Conservation (phyloP, 2,888 invertebrate genomes). For the Pollenia amentaria region DNA sequence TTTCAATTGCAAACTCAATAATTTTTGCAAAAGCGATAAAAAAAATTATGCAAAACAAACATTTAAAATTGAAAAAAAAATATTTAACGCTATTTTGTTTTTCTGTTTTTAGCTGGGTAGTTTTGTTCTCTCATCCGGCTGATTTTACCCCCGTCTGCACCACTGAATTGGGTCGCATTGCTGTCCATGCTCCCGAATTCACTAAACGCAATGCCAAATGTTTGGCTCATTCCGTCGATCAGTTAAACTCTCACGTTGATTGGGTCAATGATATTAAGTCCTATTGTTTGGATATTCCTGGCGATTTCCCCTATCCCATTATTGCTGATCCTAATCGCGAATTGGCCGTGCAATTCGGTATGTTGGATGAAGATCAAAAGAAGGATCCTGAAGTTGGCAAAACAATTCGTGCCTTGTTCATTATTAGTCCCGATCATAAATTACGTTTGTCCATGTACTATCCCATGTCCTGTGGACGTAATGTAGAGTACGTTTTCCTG, state of each 20-base stretch:
- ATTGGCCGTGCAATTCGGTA: slow-evolving; percentile 90
- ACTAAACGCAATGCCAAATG: slow-evolving; percentile 90
- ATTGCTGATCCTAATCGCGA: slow-evolving; percentile 91
- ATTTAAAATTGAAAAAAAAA: neutral
- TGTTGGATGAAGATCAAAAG: slow-evolving; percentile 91
- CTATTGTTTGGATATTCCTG: slow-evolving; percentile 89
- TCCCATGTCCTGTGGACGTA: slow-evolving; percentile 93
- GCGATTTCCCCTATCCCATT: slow-evolving; percentile 92
- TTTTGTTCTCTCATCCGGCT: slow-evolving; percentile 94
- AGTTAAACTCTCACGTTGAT: slow-evolving; percentile 89
- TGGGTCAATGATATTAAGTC: slow-evolving; percentile 92
- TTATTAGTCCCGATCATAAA: slow-evolving; percentile 92
- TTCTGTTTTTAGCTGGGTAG: slow-evolving; percentile 89
- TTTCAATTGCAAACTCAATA: too few species aligned
- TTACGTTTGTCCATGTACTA: slow-evolving; percentile 92
- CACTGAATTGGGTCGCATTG: slow-evolving; percentile 92
- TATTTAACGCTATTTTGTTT: neutral
- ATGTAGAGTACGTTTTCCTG: slow-evolving; percentile 89
- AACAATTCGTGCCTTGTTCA: slow-evolving; percentile 91
- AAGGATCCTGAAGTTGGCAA: slow-evolving; percentile 88
- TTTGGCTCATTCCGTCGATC: slow-evolving; percentile 92
- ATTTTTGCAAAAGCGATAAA: too few species aligned
- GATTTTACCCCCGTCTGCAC: slow-evolving; percentile 97
- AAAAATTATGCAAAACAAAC: too few species aligned
- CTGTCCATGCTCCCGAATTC: slow-evolving; percentile 89